Conservation (phyloP, 2,797 vertebrate genomes). For the Carapus acus region DNA sequence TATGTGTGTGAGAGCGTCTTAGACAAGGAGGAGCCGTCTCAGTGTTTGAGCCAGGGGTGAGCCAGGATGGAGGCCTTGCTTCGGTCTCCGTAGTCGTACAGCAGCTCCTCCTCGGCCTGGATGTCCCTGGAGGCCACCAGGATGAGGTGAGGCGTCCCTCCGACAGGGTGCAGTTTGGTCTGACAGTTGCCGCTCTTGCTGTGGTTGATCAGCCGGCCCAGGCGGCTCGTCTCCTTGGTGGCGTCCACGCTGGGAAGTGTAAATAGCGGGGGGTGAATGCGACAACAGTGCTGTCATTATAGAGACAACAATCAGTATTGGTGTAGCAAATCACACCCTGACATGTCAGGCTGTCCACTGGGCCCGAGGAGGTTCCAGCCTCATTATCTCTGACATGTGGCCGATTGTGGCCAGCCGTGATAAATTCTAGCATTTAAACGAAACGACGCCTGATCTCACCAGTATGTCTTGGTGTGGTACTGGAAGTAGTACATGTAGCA, state of each 20-base stretch:
- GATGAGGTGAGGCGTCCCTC: conserved; percentile 86
- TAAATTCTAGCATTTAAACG: too few relatives aligned
- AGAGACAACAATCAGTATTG: too few relatives aligned
- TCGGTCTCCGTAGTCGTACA: conserved; percentile 93
- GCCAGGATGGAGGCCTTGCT: conserved; percentile 86
- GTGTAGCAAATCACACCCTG: too few relatives aligned
- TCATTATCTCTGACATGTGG: too few relatives aligned
- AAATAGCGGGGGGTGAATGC: background rate
- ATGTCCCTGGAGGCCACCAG: conserved; percentile 89
- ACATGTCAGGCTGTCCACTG: too few relatives aligned
- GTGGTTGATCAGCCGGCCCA: conserved; percentile 91
- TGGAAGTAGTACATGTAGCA: conserved; percentile 99
- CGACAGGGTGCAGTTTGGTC: conserved; percentile 84
- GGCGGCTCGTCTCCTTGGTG: conserved; percentile 81
- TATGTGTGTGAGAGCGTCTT: too few relatives aligned
- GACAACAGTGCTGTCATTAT: background rate
- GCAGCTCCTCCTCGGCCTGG: conserved; percentile 80
- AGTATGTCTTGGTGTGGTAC: conserved; percentile 87
- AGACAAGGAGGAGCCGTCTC: conserved; percentile 29
- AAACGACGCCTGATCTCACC: conserved; percentile 70
- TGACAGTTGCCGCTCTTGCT: conserved; percentile 94
- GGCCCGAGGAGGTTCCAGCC: too few relatives aligned
- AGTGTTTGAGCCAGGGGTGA: conserved; percentile 91
- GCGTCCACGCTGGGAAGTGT: conserved; percentile 80
- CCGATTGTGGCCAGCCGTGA: too few relatives aligned